These are phyloP conservation scores for Diaphora mendica DNA, from an alignment of 2,888 invertebrate species.

Conservation along the genomic window DNA sequence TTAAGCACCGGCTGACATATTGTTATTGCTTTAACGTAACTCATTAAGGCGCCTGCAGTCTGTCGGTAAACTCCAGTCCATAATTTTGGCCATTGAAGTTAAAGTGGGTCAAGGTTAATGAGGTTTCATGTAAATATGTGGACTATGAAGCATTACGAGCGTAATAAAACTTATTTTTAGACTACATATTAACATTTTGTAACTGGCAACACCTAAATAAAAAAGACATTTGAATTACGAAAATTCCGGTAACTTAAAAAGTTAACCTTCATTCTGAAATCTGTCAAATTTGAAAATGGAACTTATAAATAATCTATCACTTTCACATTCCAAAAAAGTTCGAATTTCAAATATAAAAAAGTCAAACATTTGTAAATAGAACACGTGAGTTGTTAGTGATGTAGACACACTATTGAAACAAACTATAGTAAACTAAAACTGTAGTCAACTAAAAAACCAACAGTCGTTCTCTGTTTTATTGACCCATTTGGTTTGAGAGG, in stretches of 20 bases:
- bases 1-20: conserved; percentile 23
- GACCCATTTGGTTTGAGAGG: conserved; percentile 65
- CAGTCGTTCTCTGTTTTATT: conserved; percentile 64
- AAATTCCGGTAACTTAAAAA: background rate
- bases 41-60: conserved; percentile 36
- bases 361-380: conserved; percentile 51
- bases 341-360: conserved; percentile 36
- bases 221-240: background rate
- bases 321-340: conserved; percentile 37
- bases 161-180: conserved; percentile 8
- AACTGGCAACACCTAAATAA: background rate
- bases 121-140: conserved; percentile 13
- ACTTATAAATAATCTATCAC: conserved; percentile 12
- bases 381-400: conserved; percentile 55
- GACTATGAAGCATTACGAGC: conserved; percentile 9
- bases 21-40: conserved; percentile 33
- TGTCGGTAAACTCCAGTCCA: conserved; percentile 37
- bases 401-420: conserved; percentile 60
- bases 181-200: background rate
- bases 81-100: conserved; percentile 31
- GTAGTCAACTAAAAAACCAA: conserved; percentile 66
- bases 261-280: background rate
- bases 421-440: conserved; percentile 60
- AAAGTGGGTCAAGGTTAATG: conserved; percentile 35
- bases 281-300: conserved; percentile 24